phyloP scores from a whole-genome alignment of 2,888 invertebrate species.

The Microctonus brassicae region DNA sequence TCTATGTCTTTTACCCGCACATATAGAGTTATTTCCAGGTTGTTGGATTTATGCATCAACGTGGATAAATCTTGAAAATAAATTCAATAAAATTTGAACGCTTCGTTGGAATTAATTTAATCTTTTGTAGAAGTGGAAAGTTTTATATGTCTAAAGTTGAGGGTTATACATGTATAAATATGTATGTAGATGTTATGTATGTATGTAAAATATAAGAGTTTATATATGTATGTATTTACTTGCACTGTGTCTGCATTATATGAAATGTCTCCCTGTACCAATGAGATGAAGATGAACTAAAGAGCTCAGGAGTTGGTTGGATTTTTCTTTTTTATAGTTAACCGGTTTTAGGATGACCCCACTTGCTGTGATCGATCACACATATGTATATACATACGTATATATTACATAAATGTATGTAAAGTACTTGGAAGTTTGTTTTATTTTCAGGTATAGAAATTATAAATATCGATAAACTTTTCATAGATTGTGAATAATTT shows the following conservation, averaged over 20 bases:
- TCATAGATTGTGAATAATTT: too few species aligned
- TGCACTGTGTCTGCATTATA: neutral
- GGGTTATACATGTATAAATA: neutral
- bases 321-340: neutral
- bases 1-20: neutral
- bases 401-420: neutral
- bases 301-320: neutral
- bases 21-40: neutral
- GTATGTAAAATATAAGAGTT: neutral
- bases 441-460: neutral
- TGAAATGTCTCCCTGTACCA: neutral
- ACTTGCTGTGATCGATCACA: neutral
- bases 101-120: constrained; percentile 18
- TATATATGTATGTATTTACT: neutral
- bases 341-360: neutral
- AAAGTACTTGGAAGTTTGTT: neutral
- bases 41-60: constrained; percentile 7
- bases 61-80: constrained; percentile 11
- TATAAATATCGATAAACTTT: too few species aligned
- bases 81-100: constrained; percentile 20
- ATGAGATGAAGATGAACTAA: neutral
- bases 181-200: neutral
- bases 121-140: neutral
- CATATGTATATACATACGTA: neutral
- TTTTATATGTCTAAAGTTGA: neutral